phyloP scores from a whole-genome alignment of 2,797 vertebrate species.

The Nasua narica region DNA sequence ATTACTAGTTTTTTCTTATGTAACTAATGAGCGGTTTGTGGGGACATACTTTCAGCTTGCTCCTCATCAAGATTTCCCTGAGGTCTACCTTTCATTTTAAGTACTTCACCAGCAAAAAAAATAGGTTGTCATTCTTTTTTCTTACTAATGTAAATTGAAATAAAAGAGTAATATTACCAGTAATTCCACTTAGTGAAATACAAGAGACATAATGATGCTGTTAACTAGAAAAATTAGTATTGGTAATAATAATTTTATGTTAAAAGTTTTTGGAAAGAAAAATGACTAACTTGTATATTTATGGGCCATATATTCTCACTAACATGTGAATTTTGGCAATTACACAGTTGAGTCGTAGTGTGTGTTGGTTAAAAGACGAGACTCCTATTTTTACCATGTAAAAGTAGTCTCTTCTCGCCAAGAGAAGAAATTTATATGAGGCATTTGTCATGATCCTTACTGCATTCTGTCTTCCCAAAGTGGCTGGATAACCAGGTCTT shows the following conservation, averaged over 20 bases:
- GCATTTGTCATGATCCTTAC: background rate
- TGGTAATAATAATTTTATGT: background rate
- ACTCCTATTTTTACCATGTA: background rate
- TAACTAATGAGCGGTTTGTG: background rate
- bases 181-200: background rate
- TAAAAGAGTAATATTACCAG: background rate
- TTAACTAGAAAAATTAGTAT: background rate
- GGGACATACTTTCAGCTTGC: background rate
- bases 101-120: background rate
- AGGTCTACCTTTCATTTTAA: background rate
- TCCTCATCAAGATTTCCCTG: background rate
- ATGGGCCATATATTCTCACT: background rate
- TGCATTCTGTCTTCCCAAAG: background rate
- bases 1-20: background rate
- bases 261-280: background rate
- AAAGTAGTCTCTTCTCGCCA: background rate
- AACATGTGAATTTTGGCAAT: background rate
- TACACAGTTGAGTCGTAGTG: background rate
- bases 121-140: background rate
- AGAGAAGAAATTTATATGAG: background rate
- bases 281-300: background rate
- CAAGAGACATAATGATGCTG: background rate
- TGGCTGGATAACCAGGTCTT: background rate
- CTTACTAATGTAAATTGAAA: background rate
- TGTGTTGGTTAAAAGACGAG: background rate